phyloP scores from a whole-genome alignment of 2,797 vertebrate genomes.

The Oreochromis mossambicus region DNA sequence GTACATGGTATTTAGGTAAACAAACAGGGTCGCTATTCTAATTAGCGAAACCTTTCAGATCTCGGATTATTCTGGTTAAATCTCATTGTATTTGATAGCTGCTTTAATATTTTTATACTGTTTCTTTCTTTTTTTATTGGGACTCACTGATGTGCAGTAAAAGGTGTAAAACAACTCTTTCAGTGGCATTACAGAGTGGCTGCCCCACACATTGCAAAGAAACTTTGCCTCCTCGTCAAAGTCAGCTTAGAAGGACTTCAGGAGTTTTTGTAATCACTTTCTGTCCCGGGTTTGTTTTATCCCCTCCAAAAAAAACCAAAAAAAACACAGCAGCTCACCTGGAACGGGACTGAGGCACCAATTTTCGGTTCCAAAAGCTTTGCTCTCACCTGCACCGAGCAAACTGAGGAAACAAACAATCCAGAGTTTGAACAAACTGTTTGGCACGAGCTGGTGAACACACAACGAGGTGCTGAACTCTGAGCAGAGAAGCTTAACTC shows the following conservation, averaged over 20 bases:
- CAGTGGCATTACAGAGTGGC: background rate
- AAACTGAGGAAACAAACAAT: conserved; percentile 13
- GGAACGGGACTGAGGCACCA: background rate
- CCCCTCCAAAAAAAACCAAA: background rate
- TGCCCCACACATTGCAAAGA: background rate
- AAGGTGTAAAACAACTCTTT: background rate
- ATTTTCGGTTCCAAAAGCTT: background rate
- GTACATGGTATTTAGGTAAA: conserved; percentile 3
- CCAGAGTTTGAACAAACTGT: background rate
- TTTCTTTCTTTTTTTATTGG: background rate
- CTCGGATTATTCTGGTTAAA: background rate
- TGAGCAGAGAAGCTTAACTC: background rate
- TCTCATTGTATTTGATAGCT: background rate
- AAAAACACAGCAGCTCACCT: background rate
- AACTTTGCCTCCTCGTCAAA: background rate
- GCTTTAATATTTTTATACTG: background rate
- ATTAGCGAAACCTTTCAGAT: background rate
- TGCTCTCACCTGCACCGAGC: background rate
- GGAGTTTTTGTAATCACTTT: background rate
- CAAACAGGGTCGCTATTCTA: background rate
- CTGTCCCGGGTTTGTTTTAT: background rate
- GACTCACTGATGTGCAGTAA: background rate
- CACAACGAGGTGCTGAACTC: background rate
- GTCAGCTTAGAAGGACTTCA: background rate
- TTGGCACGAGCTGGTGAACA: background rate